Conservation (phyloP, 37 sponge, comb jelly and placozoan genomes). For the Amphimedon queenslandica region DNA sequence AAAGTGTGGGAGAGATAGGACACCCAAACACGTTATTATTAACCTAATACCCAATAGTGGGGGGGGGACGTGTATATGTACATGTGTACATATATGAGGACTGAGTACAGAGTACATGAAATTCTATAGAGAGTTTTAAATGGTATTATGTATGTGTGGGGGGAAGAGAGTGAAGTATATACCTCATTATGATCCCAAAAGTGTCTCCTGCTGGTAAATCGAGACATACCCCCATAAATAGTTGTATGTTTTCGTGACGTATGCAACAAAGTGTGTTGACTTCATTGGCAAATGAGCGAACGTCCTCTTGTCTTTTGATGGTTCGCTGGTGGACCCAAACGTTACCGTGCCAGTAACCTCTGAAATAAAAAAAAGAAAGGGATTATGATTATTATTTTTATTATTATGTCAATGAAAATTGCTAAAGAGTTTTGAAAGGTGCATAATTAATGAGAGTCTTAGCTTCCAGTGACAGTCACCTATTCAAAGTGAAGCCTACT, state of each 20-base stretch:
- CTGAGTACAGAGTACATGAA: not conserved
- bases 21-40: too few species aligned
- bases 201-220: constrained; percentile 18
- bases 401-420: too few species aligned
- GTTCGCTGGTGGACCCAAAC: constrained; percentile 40
- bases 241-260: constrained; percentile 68
- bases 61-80: too few species aligned
- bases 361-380: constrained; percentile 10
- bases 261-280: constrained; percentile 46
- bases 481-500: not conserved
- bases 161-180: not conserved
- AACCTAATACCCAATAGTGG: too few species aligned
- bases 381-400: too few species aligned
- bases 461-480: not conserved
- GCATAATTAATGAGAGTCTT: not conserved
- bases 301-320: not conserved
- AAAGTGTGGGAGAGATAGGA: not conserved
- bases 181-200: constrained; percentile 61
- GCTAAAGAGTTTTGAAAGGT: too few species aligned
- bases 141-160: not conserved
- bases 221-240: constrained; percentile 66
- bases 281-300: constrained; percentile 18
- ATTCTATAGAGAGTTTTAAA: not conserved
- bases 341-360: constrained; percentile 69
- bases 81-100: not conserved